Percentiles rank a stretch among this genome's conserved stretches.
phyloP scores from a whole-genome alignment of 2,888 invertebrate species.

The Thereva nobilitata region DNA sequence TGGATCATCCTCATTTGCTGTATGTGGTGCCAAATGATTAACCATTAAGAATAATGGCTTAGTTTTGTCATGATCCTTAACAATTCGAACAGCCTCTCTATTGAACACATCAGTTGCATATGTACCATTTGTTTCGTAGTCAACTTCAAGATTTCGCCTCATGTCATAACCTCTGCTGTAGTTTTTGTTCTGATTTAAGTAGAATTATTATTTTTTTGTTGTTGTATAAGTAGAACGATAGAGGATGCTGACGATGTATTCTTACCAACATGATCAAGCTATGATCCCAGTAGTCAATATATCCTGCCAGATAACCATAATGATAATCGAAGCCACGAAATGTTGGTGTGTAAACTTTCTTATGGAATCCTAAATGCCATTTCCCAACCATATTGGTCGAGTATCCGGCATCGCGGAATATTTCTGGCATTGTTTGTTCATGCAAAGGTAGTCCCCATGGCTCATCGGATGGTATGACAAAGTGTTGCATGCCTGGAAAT shows the following conservation, averaged over 20 bases:
- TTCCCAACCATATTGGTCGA: conserved; percentile 84
- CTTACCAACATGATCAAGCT: conserved; percentile 59
- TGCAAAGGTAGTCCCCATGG: conserved; percentile 72
- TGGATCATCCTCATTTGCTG: conserved; percentile 69
- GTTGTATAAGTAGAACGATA: conserved; percentile 6
- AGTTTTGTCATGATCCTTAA: conserved; percentile 62
- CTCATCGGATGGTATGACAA: conserved; percentile 68
- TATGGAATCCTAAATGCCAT: conserved; percentile 86
- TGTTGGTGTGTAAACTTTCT: conserved; percentile 65
- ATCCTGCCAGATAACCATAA: conserved; percentile 83
- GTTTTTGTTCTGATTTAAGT: conserved; percentile 46
- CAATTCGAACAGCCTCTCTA: conserved; percentile 66
- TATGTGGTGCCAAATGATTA: conserved; percentile 79
- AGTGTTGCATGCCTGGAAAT: conserved; percentile 71
- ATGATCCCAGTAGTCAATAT: conserved; percentile 78
- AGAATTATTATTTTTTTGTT: conserved; percentile 39
- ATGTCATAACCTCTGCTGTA: conserved; percentile 60
- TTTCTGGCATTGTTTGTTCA: conserved; percentile 71
- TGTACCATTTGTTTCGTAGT: conserved; percentile 61
- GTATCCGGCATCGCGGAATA: conserved; percentile 73
- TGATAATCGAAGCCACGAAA: conserved; percentile 78
- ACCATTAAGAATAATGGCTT: conserved; percentile 78
- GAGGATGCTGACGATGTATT: conserved; percentile 33
- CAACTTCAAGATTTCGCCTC: conserved; percentile 60
- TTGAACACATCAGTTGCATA: conserved; percentile 76